phyloP scores from a whole-genome alignment of 2,113 vertebrate genomes.

The Pygathrix nemaeus region DNA sequence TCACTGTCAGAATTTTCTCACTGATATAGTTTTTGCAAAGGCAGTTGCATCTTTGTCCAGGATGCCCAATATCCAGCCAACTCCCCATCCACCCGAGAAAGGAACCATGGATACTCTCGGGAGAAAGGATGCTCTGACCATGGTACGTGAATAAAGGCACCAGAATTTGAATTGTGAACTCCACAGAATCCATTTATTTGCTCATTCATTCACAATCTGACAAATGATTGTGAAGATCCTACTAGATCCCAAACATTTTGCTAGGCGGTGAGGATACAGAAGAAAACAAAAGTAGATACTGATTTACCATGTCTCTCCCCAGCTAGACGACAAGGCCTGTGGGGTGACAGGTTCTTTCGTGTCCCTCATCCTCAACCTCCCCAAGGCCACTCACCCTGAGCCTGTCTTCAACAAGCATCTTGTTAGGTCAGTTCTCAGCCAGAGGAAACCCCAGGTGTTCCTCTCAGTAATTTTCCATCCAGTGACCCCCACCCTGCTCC shows the following conservation, averaged over 20 bases:
- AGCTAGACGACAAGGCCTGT: fast-evolving
- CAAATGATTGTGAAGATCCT: background rate
- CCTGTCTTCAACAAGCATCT: background rate
- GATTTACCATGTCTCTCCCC: too few species aligned
- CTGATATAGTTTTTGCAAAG: background rate
- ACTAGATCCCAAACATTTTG: background rate
- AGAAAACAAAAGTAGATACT: background rate
- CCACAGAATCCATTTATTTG: background rate
- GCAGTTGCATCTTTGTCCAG: too few species aligned
- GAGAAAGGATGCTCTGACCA: background rate
- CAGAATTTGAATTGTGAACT: background rate
- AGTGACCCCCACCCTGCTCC: background rate
- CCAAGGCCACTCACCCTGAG: too few species aligned
- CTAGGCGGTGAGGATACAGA: background rate
- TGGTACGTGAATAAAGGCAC: too few species aligned
- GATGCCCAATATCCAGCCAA: background rate
- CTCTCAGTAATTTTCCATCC: background rate
- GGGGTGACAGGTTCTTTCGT: background rate
- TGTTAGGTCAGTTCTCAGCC: background rate
- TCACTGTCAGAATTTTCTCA: too few species aligned
- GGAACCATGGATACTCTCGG: background rate
- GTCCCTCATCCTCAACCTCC: too few species aligned
- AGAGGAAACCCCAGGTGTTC: background rate
- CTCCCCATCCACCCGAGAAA: background rate
- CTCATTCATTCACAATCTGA: background rate